Conservation (phyloP, 2,113 vertebrate genomes). For the Forbesichthys papilliferus region DNA sequence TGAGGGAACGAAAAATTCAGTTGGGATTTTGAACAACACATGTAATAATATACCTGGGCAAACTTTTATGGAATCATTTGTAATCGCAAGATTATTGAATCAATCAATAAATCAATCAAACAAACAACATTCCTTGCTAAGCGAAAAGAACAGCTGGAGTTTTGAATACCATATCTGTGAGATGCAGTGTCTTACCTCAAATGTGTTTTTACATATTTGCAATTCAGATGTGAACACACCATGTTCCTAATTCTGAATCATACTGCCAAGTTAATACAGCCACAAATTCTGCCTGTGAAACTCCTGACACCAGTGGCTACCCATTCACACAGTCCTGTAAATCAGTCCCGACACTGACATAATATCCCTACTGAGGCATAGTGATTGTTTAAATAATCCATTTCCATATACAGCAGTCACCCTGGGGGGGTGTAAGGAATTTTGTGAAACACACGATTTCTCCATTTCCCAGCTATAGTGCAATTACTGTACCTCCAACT, state of each 20-base stretch:
- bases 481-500: too few species aligned
- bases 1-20: too few species aligned
- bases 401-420: background rate
- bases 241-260: background rate
- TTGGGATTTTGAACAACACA: too few species aligned
- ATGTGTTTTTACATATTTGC: background rate
- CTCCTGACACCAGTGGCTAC: background rate
- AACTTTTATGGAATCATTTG: too few species aligned
- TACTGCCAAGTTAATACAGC: background rate
- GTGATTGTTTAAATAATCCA: background rate
- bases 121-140: too few species aligned
- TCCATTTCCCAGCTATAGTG: background rate
- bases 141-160: background rate
- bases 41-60: too few species aligned
- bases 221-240: background rate
- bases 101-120: too few species aligned
- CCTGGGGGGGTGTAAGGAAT: background rate
- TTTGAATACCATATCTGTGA: background rate
- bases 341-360: constrained; percentile 7
- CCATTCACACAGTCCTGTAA: background rate
- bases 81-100: too few species aligned
- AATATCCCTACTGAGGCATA: background rate
- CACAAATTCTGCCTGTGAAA: background rate
- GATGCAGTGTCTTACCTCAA: background rate
- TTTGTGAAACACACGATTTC: background rate